Evolutionary conservation across 2,888 invertebrate genomes (phyloP), one percentile per base, ranked within the genome.

Genomic region (Drosophila ezoana): DNA sequence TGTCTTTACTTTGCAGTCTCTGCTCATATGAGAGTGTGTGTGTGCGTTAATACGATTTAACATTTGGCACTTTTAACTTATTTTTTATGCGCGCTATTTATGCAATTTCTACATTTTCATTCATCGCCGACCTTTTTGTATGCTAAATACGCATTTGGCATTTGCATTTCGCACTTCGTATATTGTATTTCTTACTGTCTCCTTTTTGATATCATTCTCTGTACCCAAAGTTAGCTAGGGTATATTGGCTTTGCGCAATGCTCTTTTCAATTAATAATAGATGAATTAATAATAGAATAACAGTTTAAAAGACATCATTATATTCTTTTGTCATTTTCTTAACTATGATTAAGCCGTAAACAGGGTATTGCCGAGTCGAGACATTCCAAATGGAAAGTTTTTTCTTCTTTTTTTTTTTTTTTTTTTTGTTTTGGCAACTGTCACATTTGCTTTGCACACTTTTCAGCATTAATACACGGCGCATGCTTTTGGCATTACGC

Each of bases 101-200:
- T 87, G 81, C 87, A 89, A 81, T 89, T 72, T 74, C 49, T 66
- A 69, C 72, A 69, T 83, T 89, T 75, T 71, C 84, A 85, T 76
- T 73, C 67, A 74, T 72, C 53, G 85, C 61, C 56, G 45, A 62
- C 64, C 69, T 69, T 66, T 79, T 76, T 71, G 76, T 79, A 77
- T 77, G 76, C 76, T 77, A 69, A 69, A 65, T 81, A 64, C 66
- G 62, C 59, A 51, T 51, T 71, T 67, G 68, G 35, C 65, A 83
- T 83, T 83, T 83, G 89, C 89, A 89, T 83, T 76, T 86, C 57
- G 57, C 48, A 65, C 37, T 60, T 49, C 43, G 52, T 37, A 35
- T 47, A 43, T 41, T 40, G 33, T 6, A 3, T 48, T 58, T 37
- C 20, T 41, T 32, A 3, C 37, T 38, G 28, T 23, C 32, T 44